A percentile compares a stretch with the other conserved stretches of the same genome.
These are phyloP conservation scores for Drosophila ercepeae DNA, from an alignment of 1,140 invertebrate species.

Conservation along the genomic window DNA sequence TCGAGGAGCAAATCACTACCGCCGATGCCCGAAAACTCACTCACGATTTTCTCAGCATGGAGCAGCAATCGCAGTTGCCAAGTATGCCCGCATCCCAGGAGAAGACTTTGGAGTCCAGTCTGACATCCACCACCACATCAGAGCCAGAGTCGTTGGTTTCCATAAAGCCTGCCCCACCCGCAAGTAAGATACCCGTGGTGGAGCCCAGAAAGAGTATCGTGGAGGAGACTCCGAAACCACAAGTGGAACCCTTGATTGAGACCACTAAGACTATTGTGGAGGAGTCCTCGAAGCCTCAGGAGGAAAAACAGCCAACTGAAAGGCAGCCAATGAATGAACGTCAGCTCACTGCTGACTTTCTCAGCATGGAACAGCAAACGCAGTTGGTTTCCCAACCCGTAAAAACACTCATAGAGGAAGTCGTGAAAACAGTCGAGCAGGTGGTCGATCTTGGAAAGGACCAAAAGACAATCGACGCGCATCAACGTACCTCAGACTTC, in stretches of 20 bases:
- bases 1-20: slow-evolving; percentile 58
- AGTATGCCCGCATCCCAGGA: slow-evolving; percentile 30
- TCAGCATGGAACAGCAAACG: slow-evolving; percentile 68
- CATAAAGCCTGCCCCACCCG: slow-evolving; percentile 49
- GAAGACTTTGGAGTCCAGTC: slow-evolving; percentile 38
- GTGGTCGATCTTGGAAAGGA: not conserved
- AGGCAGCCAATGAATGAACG: slow-evolving; percentile 27
- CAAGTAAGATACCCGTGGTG: slow-evolving; percentile 60
- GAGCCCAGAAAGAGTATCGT: slow-evolving; percentile 40
- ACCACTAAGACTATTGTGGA: slow-evolving; percentile 35
- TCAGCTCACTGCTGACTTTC: slow-evolving; percentile 69
- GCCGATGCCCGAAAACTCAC: slow-evolving; percentile 59
- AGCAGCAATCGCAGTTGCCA: slow-evolving; percentile 67
- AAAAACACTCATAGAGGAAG: slow-evolving; percentile 33
- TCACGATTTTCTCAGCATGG: slow-evolving; percentile 72
- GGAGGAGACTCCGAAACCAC: slow-evolving; percentile 39
- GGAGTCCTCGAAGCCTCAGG: slow-evolving; percentile 16
- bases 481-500: slow-evolving; percentile 68
- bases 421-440: slow-evolving; percentile 22
- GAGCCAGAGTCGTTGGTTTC: slow-evolving; percentile 56
- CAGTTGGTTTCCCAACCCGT: slow-evolving; percentile 48
- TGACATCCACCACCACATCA: slow-evolving; percentile 51
- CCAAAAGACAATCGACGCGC: slow-evolving; percentile 30
- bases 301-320: slow-evolving; percentile 19
- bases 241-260: slow-evolving; percentile 42